These are phyloP conservation scores for Myzus persicae DNA, from an alignment of 1,140 invertebrate genomes.

Conservation along the genomic window DNA sequence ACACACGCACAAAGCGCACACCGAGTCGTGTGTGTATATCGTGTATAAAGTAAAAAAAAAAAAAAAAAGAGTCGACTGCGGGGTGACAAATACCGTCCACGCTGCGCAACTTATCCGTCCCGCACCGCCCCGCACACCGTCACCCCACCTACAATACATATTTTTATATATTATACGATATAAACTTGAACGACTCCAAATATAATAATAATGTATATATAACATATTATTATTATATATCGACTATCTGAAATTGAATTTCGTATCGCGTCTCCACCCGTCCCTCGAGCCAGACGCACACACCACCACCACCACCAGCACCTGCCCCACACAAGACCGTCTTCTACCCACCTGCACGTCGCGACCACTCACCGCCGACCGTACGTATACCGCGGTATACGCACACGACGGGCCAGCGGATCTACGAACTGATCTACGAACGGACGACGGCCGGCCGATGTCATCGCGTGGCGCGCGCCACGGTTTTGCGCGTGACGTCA, in stretches of 20 bases:
- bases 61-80: neutral
- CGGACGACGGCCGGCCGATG: no score
- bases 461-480: neutral
- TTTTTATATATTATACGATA: neutral
- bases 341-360: neutral
- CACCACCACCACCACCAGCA: neutral
- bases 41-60: neutral
- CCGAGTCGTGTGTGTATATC: neutral
- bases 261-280: neutral
- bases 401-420: neutral
- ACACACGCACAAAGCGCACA: neutral
- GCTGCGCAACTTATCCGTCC: neutral
- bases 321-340: neutral
- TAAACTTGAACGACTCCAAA: neutral
- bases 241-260: conserved; percentile 25
- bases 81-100: conserved; percentile 32
- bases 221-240: neutral
- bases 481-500: conserved; percentile 8
- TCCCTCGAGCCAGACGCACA: neutral
- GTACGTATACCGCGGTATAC: no score
- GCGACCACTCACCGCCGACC: no score
- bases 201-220: neutral
- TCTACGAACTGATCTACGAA: no score
- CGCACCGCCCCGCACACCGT: neutral
- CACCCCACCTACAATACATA: neutral